phyloP scores from a whole-genome alignment of 1,140 invertebrate species.

The Apolygus lucorum region DNA sequence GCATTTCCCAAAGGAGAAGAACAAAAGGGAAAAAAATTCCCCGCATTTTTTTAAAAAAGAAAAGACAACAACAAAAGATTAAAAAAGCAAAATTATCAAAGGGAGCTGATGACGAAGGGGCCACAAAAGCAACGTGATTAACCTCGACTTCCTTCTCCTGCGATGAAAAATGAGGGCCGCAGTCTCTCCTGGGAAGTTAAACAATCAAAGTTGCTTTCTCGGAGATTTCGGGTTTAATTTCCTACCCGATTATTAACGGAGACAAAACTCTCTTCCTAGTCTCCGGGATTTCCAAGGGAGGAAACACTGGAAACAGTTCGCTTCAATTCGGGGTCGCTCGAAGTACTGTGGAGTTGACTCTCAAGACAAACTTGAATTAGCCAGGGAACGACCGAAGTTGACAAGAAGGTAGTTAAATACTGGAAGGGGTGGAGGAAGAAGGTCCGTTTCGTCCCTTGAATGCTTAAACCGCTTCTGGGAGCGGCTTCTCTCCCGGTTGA shows the following conservation, averaged over 20 bases:
- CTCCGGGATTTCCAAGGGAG: background rate
- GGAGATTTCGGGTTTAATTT: background rate
- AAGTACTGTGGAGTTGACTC: too few species aligned
- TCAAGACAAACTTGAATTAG: background rate
- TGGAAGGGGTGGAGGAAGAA: background rate
- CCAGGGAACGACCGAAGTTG: slow-evolving; percentile 6
- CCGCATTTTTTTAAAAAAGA: too few species aligned
- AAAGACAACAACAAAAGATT: too few species aligned
- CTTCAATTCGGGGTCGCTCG: too few species aligned
- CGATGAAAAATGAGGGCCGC: background rate
- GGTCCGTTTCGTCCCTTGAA: background rate
- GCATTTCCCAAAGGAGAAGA: too few species aligned
- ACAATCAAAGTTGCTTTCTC: background rate
- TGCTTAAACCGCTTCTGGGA: background rate
- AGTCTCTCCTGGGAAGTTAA: background rate
- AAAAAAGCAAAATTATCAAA: too few species aligned
- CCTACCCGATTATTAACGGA: slow-evolving; percentile 6
- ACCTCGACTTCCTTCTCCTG: background rate
- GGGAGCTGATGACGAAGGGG: too few species aligned
- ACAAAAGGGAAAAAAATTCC: too few species aligned
- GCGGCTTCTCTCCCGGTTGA: background rate
- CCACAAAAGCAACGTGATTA: background rate
- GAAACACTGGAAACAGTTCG: too few species aligned
- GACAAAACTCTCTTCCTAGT: background rate
- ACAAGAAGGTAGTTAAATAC: slow-evolving; percentile 5